Evolutionary conservation across 1,140 invertebrate species (phyloP).

Genomic region (Steinernema feltiae): DNA sequence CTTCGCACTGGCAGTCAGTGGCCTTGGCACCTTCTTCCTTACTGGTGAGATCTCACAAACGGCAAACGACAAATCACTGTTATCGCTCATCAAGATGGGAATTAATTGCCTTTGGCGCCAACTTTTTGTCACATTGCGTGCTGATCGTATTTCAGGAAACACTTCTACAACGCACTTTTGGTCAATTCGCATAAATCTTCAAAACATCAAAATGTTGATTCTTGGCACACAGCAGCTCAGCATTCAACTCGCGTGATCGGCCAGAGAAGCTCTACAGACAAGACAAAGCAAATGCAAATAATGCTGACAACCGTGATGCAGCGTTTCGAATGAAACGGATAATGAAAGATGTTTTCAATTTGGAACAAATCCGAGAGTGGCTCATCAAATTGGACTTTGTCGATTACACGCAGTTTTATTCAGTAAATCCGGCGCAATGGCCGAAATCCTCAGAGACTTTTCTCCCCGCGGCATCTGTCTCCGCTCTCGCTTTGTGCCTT

Average conservation of each 20-base stretch:
- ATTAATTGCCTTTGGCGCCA: background rate
- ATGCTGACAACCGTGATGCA: too few species aligned
- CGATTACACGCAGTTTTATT: constrained; percentile 15
- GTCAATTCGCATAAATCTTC: too few species aligned
- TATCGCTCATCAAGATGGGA: background rate
- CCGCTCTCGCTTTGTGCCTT: background rate
- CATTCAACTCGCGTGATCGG: background rate
- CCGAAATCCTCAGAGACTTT: constrained; percentile 6
- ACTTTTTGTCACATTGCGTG: background rate
- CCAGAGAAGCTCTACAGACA: too few species aligned
- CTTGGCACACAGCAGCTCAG: background rate
- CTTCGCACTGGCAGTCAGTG: background rate
- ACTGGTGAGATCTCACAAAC: background rate
- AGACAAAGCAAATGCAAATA: too few species aligned
- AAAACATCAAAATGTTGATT: too few species aligned
- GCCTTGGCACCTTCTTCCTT: background rate
- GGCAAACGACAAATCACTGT: background rate
- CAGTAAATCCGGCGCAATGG: constrained; percentile 7
- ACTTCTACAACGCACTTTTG: too few species aligned
- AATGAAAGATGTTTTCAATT: constrained; percentile 15
- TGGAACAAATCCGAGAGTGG: constrained; percentile 8
- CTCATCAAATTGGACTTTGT: constrained; percentile 12
- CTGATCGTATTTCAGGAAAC: too few species aligned
- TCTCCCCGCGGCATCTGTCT: background rate
- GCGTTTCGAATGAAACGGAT: too few species aligned